Percentiles rank a stretch among this genome's conserved stretches.
phyloP scores from a whole-genome alignment of 2,797 vertebrate species.

The Sorex maritimensis region DNA sequence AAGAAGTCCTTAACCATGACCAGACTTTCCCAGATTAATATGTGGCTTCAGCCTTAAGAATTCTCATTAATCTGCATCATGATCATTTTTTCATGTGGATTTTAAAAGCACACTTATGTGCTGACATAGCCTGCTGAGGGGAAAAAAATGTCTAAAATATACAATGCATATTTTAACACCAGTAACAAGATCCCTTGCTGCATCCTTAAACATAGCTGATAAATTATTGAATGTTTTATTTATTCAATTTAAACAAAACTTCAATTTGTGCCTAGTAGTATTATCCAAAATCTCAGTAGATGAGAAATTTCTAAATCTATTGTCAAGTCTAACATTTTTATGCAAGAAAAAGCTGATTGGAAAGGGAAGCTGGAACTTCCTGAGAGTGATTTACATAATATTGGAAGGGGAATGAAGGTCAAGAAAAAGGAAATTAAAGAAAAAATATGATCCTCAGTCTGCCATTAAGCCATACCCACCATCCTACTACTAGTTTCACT shows the following conservation, averaged over 20 bases:
- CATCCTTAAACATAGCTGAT: not conserved
- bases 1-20: slow-evolving; percentile 4
- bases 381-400: not conserved
- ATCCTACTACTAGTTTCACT: not conserved
- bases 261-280: slow-evolving; percentile 45
- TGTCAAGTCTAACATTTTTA: not conserved
- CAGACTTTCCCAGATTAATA: slow-evolving; percentile 41
- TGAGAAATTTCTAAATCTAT: not conserved
- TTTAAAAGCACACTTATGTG: slow-evolving; percentile 60
- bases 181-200: slow-evolving; percentile 16
- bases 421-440: not conserved
- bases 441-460: not conserved
- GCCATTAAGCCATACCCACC: too few relatives aligned
- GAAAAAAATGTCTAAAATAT: slow-evolving; percentile 55
- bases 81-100: slow-evolving; percentile 37
- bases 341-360: not conserved
- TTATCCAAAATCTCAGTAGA: slow-evolving; percentile 21
- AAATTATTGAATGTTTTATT: slow-evolving; percentile 69
- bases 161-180: slow-evolving; percentile 53
- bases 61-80: slow-evolving; percentile 11
- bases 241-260: slow-evolving; percentile 53
- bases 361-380: not conserved
- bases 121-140: not conserved
- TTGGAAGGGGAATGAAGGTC: not conserved
- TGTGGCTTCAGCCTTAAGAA: not conserved